These are phyloP conservation scores for Sebastolobus altivelis DNA, from an alignment of 2,797 vertebrate species.

Conservation along the genomic window DNA sequence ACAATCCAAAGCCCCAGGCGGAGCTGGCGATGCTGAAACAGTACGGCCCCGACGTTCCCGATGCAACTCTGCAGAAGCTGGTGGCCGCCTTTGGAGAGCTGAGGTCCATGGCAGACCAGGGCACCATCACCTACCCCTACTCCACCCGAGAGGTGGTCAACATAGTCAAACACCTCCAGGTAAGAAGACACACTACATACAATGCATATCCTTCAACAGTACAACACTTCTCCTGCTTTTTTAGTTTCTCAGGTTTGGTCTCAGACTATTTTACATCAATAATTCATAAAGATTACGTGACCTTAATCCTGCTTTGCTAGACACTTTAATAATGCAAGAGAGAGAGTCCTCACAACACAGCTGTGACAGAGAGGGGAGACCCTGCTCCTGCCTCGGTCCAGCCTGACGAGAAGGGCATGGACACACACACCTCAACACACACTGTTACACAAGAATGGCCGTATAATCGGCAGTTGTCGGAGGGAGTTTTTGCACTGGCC, in stretches of 20 bases:
- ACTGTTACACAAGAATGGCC: background rate
- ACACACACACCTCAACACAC: background rate
- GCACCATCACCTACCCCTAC: conserved; percentile 96
- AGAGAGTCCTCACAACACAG: conserved; percentile 21
- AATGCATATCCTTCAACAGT: background rate
- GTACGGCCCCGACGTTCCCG: conserved; percentile 93
- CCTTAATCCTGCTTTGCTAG: conserved; percentile 9
- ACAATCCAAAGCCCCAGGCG: conserved; percentile 94
- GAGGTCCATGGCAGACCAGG: conserved; percentile 94
- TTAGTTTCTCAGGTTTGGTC: background rate
- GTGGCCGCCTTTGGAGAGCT: conserved; percentile 96
- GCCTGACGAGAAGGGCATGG: background rate
- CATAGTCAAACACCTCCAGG: conserved; percentile 98
- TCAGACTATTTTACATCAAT: conserved; percentile 23
- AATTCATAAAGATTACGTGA: conserved; percentile 30
- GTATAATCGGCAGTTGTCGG: too few relatives aligned
- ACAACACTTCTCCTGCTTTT: background rate
- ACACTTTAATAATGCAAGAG: conserved; percentile 54
- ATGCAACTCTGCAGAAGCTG: conserved; percentile 89
- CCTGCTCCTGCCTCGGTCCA: conserved; percentile 17
- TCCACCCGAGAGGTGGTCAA: conserved; percentile 98
- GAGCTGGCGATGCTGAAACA: conserved; percentile 95
- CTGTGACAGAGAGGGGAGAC: conserved; percentile 14
- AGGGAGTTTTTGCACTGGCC: background rate
- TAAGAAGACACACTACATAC: conserved; percentile 56